Conservation (phyloP, 2,888 invertebrate species). For the Xestia sexstrigata region DNA sequence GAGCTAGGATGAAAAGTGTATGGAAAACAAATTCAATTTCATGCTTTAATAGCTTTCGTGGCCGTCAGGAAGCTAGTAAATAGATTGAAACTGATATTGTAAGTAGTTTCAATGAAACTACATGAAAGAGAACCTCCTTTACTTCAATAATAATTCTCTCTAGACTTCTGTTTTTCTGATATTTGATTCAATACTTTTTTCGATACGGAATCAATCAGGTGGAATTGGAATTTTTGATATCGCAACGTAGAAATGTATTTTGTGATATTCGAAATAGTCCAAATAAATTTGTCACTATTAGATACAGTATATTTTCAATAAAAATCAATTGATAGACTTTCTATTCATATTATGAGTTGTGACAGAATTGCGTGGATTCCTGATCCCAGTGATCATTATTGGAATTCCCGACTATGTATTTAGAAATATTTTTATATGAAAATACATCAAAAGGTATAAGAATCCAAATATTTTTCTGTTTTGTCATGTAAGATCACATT, state of each 20-base stretch:
- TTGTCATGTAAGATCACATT: neutral
- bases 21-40: constrained; percentile 43
- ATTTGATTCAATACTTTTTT: constrained; percentile 3
- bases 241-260: neutral
- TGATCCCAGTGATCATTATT: neutral
- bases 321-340: neutral
- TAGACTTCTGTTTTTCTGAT: neutral
- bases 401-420: constrained; percentile 2
- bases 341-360: constrained; percentile 14
- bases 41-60: constrained; percentile 21
- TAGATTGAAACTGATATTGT: constrained; percentile 17
- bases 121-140: neutral
- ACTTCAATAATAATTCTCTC: neutral
- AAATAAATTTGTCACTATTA: neutral
- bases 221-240: constrained; percentile 23
- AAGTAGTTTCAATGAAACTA: neutral
- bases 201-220: constrained; percentile 2
- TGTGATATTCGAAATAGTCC: constrained; percentile 7
- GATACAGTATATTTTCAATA: constrained; percentile 12
- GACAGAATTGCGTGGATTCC: constrained; percentile 2
- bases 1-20: constrained; percentile 31
- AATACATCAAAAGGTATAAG: neutral
- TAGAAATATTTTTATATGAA: neutral
- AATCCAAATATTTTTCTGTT: neutral
- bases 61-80: neutral